Conservation (phyloP, 2,113 vertebrate genomes). For the Passer domesticus region DNA sequence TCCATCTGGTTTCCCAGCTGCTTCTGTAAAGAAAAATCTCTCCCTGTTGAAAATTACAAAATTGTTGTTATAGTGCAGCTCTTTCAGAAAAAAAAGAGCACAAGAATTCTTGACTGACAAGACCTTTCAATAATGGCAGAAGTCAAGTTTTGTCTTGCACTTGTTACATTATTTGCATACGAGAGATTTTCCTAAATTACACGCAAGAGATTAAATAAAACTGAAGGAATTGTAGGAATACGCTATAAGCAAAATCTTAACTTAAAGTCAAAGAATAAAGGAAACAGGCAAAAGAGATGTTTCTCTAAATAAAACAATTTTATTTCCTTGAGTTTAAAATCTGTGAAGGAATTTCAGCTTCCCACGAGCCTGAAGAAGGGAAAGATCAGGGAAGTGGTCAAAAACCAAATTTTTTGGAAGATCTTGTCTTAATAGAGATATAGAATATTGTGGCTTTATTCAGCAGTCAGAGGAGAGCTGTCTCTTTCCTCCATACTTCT, state of each 20-base stretch:
- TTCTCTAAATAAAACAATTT: background rate
- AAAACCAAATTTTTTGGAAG: background rate
- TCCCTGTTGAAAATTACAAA: conserved; percentile 41
- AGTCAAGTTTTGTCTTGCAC: conserved; percentile 31
- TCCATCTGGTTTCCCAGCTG: conserved; percentile 65
- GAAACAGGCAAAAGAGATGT: background rate
- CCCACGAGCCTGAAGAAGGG: background rate
- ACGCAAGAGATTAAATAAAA: background rate
- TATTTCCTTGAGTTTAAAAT: background rate
- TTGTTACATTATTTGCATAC: background rate
- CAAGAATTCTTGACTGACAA: background rate
- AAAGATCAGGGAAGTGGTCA: background rate
- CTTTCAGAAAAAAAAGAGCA: background rate
- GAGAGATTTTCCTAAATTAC: background rate
- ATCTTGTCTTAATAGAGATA: background rate
- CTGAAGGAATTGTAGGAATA: background rate
- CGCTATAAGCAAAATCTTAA: background rate
- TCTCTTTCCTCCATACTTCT: accelerated
- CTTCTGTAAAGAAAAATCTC: conserved; percentile 11
- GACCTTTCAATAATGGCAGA: background rate
- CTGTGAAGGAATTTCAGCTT: background rate
- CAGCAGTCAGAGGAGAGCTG: background rate
- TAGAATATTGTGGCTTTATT: background rate
- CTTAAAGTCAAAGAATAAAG: background rate
- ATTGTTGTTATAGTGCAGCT: conserved; percentile 37